Percentiles rank a stretch among this genome's conserved stretches.
These are phyloP conservation scores for Bolinopsis microptera DNA, from an alignment of 37 sponge, comb jelly and placozoan genomes.

Conservation along the genomic window DNA sequence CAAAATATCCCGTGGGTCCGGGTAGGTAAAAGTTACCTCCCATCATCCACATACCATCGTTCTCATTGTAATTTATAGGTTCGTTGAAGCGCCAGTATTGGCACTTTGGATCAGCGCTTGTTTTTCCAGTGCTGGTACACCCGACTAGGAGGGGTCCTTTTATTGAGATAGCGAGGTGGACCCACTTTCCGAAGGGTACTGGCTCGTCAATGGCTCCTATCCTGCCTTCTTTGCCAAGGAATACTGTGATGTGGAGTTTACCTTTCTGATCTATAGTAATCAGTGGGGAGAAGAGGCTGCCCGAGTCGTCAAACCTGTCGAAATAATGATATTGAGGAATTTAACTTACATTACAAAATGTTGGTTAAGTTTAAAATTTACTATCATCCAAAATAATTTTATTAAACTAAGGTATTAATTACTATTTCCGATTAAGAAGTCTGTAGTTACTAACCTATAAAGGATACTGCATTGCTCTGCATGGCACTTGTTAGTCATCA, in stretches of 20 bases:
- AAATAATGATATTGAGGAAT: too few relatives aligned
- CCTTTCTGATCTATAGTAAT: background rate
- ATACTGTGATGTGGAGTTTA: constrained; percentile 35
- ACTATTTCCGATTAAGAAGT: too few relatives aligned
- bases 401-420: too few relatives aligned
- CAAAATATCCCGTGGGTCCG: constrained; percentile 51
- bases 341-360: too few relatives aligned
- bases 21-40: constrained; percentile 29
- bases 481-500: constrained; percentile 4
- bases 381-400: too few relatives aligned
- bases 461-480: constrained; percentile 7
- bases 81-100: constrained; percentile 44
- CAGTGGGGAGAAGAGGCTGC: background rate
- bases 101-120: constrained; percentile 10
- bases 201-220: constrained; percentile 39
- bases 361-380: too few relatives aligned
- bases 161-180: constrained; percentile 14
- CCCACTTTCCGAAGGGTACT: constrained; percentile 17
- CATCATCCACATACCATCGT: constrained; percentile 44
- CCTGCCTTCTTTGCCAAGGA: constrained; percentile 8
- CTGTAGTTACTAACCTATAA: constrained; percentile 34
- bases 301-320: constrained; percentile 17
- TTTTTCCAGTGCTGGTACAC: background rate
- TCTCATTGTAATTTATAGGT: constrained; percentile 26
- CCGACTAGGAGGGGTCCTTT: background rate